Evolutionary conservation across 2,797 vertebrate genomes (phyloP).

Genomic region (Coregonus ussuriensis): DNA sequence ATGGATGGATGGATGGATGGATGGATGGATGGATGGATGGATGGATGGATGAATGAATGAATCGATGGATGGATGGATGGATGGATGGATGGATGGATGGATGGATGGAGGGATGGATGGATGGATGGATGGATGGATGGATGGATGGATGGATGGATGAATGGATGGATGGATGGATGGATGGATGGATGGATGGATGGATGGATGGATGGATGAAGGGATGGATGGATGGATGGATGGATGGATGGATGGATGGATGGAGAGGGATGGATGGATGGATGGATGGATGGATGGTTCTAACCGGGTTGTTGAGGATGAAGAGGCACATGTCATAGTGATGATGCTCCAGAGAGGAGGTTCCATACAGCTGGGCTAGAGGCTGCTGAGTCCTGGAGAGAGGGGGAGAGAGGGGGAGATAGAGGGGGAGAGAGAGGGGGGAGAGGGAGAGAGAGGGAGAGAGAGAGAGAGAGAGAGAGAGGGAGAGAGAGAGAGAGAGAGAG

Average conservation of each 20-base stretch:
- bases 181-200: too few relatives aligned
- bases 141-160: background rate
- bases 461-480: background rate
- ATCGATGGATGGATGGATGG: background rate
- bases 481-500: conserved; percentile 5
- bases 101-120: background rate
- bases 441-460: background rate
- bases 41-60: background rate
- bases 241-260: background rate
- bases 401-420: background rate
- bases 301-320: conserved; percentile 65
- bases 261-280: too few relatives aligned
- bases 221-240: background rate
- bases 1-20: background rate
- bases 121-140: too few relatives aligned
- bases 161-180: background rate
- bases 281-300: conserved; percentile 34
- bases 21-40: background rate
- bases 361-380: conserved; percentile 66
- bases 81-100: background rate
- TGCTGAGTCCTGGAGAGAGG: conserved; percentile 58
- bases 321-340: conserved; percentile 69
- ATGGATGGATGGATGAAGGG: background rate
- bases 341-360: conserved; percentile 65
- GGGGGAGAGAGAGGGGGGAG: conserved; percentile 2